phyloP scores from a whole-genome alignment of 2,888 invertebrate genomes.

The Drosophila merina region DNA sequence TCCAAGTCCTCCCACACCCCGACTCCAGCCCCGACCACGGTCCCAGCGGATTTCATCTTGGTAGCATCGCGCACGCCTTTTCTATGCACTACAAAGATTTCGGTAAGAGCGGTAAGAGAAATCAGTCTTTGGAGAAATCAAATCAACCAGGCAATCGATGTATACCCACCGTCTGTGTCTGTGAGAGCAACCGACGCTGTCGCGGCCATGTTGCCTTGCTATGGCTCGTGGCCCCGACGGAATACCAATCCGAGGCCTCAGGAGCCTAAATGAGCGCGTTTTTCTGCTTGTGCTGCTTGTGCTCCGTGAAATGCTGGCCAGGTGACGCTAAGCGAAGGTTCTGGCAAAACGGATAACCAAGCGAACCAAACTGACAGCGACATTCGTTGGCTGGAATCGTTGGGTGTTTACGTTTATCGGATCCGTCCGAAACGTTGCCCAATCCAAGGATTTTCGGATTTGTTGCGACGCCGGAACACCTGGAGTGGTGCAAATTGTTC shows the following conservation, averaged over 20 bases:
- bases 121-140: no score
- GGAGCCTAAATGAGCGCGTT: background rate
- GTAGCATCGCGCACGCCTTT: background rate
- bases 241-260: background rate
- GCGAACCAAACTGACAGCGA: background rate
- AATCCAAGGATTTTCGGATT: background rate
- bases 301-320: background rate
- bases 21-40: no score
- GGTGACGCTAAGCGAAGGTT: background rate
- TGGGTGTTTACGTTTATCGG: background rate
- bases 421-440: background rate
- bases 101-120: background rate
- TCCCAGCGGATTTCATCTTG: background rate
- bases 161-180: background rate
- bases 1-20: background rate
- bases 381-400: background rate
- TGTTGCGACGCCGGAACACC: conserved; percentile 2
- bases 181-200: background rate
- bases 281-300: background rate
- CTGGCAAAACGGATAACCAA: background rate
- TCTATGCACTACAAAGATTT: background rate
- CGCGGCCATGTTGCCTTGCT: background rate
- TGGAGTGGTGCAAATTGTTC: conserved; percentile 1
- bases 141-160: background rate
- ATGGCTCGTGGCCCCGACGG: background rate